Conservation (phyloP, 2,113 vertebrate genomes). For the Phodopus roborovskii region DNA sequence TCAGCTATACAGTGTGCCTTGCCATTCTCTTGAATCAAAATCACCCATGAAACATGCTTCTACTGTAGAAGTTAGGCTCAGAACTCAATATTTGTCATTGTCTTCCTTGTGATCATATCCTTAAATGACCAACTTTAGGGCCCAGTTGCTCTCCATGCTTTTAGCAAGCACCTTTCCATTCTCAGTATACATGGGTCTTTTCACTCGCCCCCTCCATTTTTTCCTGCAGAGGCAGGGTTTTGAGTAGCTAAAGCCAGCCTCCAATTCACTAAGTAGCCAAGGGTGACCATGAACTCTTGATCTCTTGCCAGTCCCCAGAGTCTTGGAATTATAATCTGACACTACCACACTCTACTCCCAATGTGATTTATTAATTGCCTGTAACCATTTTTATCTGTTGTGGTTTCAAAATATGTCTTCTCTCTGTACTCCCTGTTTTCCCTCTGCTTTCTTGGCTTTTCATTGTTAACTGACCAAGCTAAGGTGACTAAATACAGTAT, state of each 20-base stretch:
- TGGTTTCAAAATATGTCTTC: background rate
- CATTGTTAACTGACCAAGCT: constrained; percentile 7
- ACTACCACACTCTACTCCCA: background rate
- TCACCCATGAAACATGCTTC: background rate
- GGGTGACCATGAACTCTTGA: background rate
- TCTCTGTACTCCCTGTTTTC: background rate
- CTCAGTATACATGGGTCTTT: background rate
- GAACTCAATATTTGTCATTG: background rate
- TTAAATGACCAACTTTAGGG: background rate
- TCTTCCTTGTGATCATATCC: background rate
- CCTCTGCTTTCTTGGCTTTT: background rate
- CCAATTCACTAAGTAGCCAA: background rate
- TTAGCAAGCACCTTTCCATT: background rate
- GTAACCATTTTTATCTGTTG: background rate
- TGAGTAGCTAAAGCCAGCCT: background rate
- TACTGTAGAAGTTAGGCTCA: background rate
- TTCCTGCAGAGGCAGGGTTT: background rate
- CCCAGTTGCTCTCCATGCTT: background rate
- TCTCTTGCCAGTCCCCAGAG: background rate
- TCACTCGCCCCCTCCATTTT: background rate
- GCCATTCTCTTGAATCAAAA: background rate
- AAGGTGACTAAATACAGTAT: background rate
- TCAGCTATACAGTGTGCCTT: background rate
- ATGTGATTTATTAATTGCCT: background rate
- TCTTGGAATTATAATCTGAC: background rate